Evolutionary conservation across 2,113 vertebrate species (phyloP), one percentile per base, ranked within the genome.

Genomic region (Mesitornis unicolor): DNA sequence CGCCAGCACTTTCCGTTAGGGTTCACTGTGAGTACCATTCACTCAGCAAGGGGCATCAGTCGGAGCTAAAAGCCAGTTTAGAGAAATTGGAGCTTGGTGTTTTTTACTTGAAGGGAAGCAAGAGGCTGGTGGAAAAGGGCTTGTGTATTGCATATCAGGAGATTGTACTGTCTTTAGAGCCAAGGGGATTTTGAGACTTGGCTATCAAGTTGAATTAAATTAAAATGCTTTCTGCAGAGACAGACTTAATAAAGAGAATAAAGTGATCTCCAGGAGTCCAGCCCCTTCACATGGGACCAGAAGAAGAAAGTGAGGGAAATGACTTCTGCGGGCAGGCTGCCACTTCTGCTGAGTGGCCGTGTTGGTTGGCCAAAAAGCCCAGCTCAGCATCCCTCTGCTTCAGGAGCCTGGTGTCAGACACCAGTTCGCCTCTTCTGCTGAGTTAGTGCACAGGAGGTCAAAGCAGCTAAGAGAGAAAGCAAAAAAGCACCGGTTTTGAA

Each of bases 121-220:
- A 80, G 28, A 43, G 28, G 10, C 68, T 42, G 40, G 38, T 43
- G 69, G 40, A 29, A 64, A 71, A 92, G 64, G 26, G 68, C 64
- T 71, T 43, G 40, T 89, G 45, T 88, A 26, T 84, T 35, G 3
- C 54, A 43, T 53, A 79, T 14, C 68, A 64, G 70, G 36, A 86
- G 88, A 88, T 1, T 60, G 63, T 40, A 50, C 69, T 40, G 31
- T 87, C 89, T 86, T 1, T 2, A 93, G 60, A 78, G 76, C 60
- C 56, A 43, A 18, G 48, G 76, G 83, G 56, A 71, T 92, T 85
- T 96, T 81, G 69, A 92, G 83, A 59, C 80, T 78, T 84, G 69
- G 73, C 83, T 94, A 87, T 96, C 64, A 73, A 60, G 57, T 40
- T 68, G 83, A 80, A 96, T 93, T 92, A 95, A 92, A 94, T 93